Conservation (phyloP, 2,797 vertebrate species). For the Acanthornis magna region DNA sequence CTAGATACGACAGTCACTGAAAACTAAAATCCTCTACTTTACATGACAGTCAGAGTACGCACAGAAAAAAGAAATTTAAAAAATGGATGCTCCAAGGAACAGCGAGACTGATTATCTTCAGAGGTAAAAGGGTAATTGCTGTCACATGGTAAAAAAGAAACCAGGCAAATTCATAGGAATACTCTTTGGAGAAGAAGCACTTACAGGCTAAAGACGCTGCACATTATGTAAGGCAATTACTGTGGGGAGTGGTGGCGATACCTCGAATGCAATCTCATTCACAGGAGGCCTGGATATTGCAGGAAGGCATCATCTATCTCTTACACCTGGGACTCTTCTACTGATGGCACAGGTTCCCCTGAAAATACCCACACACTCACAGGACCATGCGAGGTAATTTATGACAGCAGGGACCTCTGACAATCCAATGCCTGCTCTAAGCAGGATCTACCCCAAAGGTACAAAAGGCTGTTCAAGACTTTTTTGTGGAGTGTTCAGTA, state of each 20-base stretch:
- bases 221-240: background rate
- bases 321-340: background rate
- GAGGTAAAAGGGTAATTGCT: slow-evolving; percentile 13
- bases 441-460: background rate
- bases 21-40: background rate
- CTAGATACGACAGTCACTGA: background rate
- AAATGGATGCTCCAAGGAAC: background rate
- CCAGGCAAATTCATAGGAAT: background rate
- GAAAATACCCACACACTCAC: background rate
- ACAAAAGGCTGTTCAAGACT: background rate
- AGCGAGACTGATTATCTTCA: background rate
- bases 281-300: background rate
- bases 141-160: background rate
- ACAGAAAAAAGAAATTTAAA: background rate
- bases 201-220: background rate
- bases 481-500: background rate
- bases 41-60: background rate
- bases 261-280: background rate
- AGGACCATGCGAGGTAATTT: background rate
- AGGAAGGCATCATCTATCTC: background rate
- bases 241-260: background rate
- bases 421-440: background rate
- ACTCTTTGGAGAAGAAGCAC: background rate
- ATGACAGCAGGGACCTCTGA: background rate
- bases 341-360: background rate